Conservation (phyloP, 1,140 invertebrate species). For the Caerostris extrusa region DNA sequence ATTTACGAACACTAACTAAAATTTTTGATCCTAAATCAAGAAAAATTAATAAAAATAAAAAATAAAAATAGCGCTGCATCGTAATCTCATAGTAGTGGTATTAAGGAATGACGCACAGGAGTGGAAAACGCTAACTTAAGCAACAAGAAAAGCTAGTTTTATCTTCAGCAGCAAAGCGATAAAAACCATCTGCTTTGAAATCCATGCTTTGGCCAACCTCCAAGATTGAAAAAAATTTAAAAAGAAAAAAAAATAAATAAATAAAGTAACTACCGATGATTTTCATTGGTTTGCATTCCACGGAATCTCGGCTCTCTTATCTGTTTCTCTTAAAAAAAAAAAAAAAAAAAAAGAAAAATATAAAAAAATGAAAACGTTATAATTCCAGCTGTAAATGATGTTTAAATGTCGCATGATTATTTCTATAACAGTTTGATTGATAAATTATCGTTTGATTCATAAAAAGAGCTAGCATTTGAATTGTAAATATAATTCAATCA, state of each 20-base stretch:
- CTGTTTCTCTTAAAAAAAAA: constrained; percentile 7
- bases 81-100: constrained; percentile 56
- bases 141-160: constrained; percentile 59
- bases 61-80: background rate
- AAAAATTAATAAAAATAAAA: background rate
- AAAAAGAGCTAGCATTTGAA: background rate
- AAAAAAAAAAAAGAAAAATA: background rate
- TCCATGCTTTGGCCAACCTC: constrained; percentile 64
- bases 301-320: constrained; percentile 42
- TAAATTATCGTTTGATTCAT: background rate
- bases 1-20: no score
- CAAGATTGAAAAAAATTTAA: constrained; percentile 35
- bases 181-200: constrained; percentile 65
- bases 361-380: background rate
- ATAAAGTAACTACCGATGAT: constrained; percentile 24
- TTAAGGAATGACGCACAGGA: constrained; percentile 51
- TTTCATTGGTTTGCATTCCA: constrained; percentile 54
- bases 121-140: constrained; percentile 37
- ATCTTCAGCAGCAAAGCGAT: constrained; percentile 31
- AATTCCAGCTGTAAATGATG: background rate
- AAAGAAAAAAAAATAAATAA: background rate
- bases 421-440: background rate
- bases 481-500: background rate
- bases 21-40: background rate
- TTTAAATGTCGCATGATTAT: background rate